Base-by-base conservation (phyloP, 2,888 invertebrate species). In the Alloplasta piceator region DNA sequence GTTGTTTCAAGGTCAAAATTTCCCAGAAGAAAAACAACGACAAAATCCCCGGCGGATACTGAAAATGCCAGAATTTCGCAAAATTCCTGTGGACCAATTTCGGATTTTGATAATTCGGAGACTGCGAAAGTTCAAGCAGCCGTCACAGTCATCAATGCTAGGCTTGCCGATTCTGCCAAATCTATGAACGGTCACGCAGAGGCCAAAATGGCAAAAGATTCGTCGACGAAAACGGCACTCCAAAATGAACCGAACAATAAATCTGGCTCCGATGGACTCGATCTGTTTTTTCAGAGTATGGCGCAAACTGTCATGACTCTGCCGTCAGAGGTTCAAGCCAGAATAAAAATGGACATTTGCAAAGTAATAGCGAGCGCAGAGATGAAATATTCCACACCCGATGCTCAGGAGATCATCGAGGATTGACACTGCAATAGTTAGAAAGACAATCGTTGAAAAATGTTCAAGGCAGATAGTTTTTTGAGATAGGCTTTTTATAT, bases 281-380 rank as follows among this genome's bases (percentile, higher is more conserved):
- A 92, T 72, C 72, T 87, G 6, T 92, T 92, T 84, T 92, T 92
- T 41, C 88, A 88, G 10, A 91, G 89, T 52, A 90, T 92, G 87
- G 90, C 91, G 0, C 88, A 91, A 46, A 88, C 87, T 6, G 90
- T 92, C 4, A 86, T 89, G 38, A 85, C 86, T 73, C 82, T 92
- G 10, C 91, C 92, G 0, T 83, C 88, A 0, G 88, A 89, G 63
- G 86, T 87, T 1, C 92, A 92, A 73, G 89, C 90, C 0, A 89
- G 89, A 73, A 87, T 92, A 7, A 91, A 92, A 84, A 90, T 89
- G 89, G 89, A 91, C 14, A 90, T 92, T 63, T 90, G 88, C 64
- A 89, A 89, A 85, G 88, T 92, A 16, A 90, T 92, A 4, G 88
- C 90, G 0, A 89, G 85, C 70, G 90, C 92, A 4, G 91, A 92